Evolutionary conservation across 2,888 invertebrate species (phyloP).

Genomic region (Napeogenes inachia): DNA sequence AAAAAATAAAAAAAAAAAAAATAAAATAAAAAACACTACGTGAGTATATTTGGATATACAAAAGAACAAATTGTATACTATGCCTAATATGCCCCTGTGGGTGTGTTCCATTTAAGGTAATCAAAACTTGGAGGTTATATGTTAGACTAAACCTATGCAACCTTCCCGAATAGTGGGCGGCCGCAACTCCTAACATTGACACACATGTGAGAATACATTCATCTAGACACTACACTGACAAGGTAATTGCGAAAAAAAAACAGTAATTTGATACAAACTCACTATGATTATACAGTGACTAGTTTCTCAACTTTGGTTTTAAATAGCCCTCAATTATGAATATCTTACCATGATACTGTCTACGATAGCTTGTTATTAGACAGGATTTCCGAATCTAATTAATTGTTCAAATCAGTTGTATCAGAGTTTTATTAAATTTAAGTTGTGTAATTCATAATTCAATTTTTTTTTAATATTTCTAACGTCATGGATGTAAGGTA

Average conservation of each 20-base stretch:
- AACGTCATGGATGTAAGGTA: no score
- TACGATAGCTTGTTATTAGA: conserved; percentile 12
- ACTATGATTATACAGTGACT: neutral
- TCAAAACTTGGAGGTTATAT: conserved; percentile 29
- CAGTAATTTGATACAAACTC: neutral
- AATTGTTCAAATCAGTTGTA: conserved; percentile 9
- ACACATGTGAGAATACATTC: conserved; percentile 58
- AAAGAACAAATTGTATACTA: no score
- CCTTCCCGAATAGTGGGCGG: conserved; percentile 58
- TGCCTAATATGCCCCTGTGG: conserved; percentile 12
- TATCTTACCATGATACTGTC: conserved; percentile 10
- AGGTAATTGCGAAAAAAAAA: conserved; percentile 4
- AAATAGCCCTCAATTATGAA: conserved; percentile 9
- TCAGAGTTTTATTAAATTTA: neutral
- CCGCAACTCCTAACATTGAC: conserved; percentile 63
- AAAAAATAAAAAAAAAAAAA: neutral
- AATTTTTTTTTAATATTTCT: no score
- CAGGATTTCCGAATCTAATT: conserved; percentile 25
- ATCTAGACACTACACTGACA: conserved; percentile 9
- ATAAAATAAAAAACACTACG: no score
- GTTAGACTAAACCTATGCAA: conserved; percentile 41
- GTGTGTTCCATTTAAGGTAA: conserved; percentile 18
- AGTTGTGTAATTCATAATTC: no score
- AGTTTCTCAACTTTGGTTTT: neutral
- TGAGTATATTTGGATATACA: no score